Conservation (phyloP, 2,888 invertebrate species). For the Galeopsomyia nigrocyanea region DNA sequence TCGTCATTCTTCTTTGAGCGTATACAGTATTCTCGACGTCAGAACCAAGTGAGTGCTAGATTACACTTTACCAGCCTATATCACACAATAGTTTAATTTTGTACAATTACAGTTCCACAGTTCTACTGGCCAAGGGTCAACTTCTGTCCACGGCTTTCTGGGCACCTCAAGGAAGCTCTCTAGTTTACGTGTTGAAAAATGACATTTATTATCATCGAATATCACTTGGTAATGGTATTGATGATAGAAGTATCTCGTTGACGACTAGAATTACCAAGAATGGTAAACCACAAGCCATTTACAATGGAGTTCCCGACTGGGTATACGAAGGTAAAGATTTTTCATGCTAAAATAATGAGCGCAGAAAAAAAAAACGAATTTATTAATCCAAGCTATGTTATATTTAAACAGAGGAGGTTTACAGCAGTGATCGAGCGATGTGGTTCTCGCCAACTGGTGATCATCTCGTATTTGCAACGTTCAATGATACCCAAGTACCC, state of each 20-base stretch:
- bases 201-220: constrained; percentile 76
- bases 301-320: constrained; percentile 92
- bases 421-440: constrained; percentile 78
- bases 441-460: constrained; percentile 84
- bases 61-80: too few relatives aligned
- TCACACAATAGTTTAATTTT: too few relatives aligned
- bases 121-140: constrained; percentile 70
- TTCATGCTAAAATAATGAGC: background rate
- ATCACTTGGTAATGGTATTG: too few relatives aligned
- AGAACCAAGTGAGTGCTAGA: constrained; percentile 49
- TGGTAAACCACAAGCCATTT: constrained; percentile 77
- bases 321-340: constrained; percentile 84
- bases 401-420: constrained; percentile 79
- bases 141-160: constrained; percentile 77
- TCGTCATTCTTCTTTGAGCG: constrained; percentile 76
- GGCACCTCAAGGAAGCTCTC: constrained; percentile 70
- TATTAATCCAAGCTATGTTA: background rate
- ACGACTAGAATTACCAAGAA: constrained; percentile 72
- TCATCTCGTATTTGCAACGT: constrained; percentile 79
- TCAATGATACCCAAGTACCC: constrained; percentile 78
- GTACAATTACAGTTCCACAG: constrained; percentile 64
- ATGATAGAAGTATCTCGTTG: constrained; percentile 49
- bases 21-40: constrained; percentile 72
- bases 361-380: background rate
- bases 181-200: constrained; percentile 78